A percentile compares a stretch with the other conserved stretches of the same genome.
Evolutionary conservation across 2,797 vertebrate genomes (phyloP).

Genomic region (Coregonus sp.): DNA sequence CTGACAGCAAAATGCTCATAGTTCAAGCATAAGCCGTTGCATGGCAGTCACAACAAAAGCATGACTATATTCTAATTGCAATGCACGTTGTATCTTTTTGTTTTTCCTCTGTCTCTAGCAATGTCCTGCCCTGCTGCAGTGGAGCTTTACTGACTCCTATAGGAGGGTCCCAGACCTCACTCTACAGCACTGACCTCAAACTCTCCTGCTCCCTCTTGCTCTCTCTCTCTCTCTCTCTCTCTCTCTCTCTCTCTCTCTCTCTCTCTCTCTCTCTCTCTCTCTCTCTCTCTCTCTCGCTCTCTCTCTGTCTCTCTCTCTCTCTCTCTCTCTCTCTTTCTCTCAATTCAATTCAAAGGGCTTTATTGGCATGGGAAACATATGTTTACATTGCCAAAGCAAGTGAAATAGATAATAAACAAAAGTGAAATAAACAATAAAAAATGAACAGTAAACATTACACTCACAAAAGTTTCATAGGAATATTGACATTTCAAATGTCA

Average conservation of each 20-base stretch:
- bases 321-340: neutral
- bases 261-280: slow-evolving; percentile 2
- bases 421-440: too few species aligned
- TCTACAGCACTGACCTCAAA: neutral
- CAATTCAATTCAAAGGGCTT: too few species aligned
- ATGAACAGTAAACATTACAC: too few species aligned
- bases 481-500: too few species aligned
- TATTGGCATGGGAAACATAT: too few species aligned
- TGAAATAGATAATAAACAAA: too few species aligned
- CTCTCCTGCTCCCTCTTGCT: neutral
- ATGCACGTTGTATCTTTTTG: neutral
- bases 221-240: neutral
- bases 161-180: slow-evolving; percentile 4
- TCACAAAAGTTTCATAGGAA: too few species aligned
- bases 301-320: neutral
- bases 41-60: neutral
- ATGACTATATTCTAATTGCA: neutral
- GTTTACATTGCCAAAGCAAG: too few species aligned
- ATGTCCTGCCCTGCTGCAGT: neutral
- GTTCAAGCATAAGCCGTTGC: neutral
- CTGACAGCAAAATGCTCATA: too few species aligned
- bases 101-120: neutral
- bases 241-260: neutral
- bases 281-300: neutral
- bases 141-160: slow-evolving; percentile 29